These are phyloP conservation scores for Gouania willdenowi DNA, from an alignment of 2,797 vertebrate species.

Conservation along the genomic window DNA sequence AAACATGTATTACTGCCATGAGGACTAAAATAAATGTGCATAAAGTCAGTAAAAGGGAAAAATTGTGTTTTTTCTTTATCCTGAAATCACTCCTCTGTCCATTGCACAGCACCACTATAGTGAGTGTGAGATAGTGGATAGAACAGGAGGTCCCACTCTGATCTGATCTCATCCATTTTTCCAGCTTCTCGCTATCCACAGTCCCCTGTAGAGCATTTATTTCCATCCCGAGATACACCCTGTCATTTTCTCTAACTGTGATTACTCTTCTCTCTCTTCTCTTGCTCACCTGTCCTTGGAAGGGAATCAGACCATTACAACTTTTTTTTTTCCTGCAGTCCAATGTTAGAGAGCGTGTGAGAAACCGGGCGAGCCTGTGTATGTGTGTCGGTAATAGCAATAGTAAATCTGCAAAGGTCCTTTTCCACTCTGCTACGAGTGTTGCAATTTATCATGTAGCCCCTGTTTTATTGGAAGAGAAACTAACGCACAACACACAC, in stretches of 20 bases:
- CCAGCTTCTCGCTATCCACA: constrained; percentile 43
- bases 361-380: constrained; percentile 29
- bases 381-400: constrained; percentile 56
- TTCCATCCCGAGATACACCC: constrained; percentile 26
- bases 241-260: constrained; percentile 56
- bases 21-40: too few species aligned
- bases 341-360: constrained; percentile 2
- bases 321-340: constrained; percentile 17
- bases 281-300: constrained; percentile 61
- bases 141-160: constrained; percentile 62
- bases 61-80: too few species aligned
- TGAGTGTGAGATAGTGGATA: constrained; percentile 41
- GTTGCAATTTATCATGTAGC: constrained; percentile 42
- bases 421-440: constrained; percentile 56
- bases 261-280: constrained; percentile 55
- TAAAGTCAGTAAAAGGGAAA: too few species aligned
- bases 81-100: constrained; percentile 53
- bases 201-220: constrained; percentile 46
- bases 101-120: constrained; percentile 36
- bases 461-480: constrained; percentile 50
- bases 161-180: constrained; percentile 60
- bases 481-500: constrained; percentile 37
- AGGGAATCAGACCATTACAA: constrained; percentile 59
- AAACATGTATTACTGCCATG: too few species aligned
- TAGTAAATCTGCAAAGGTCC: constrained; percentile 67